These are phyloP conservation scores for Odiellus spinosus DNA, from an alignment of 2,888 invertebrate species.

Conservation along the genomic window DNA sequence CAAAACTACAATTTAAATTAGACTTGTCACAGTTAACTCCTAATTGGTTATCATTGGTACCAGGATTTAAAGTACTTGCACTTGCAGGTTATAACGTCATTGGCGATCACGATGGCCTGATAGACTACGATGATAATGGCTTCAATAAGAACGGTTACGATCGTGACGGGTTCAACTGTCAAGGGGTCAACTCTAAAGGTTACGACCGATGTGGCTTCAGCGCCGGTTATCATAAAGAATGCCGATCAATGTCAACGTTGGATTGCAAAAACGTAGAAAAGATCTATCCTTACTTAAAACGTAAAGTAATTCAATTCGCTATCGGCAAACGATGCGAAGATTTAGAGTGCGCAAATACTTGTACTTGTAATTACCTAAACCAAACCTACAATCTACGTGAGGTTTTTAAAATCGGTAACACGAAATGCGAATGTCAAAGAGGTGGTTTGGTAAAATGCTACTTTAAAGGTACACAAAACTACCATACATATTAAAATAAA, in stretches of 20 bases:
- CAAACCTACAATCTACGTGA: conserved; percentile 18
- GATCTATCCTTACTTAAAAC: conserved; percentile 7
- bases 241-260: conserved; percentile 22
- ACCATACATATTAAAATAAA: too few relatives aligned
- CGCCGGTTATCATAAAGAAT: conserved; percentile 24
- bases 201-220: conserved; percentile 23
- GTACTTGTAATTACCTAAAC: conserved; percentile 26
- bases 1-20: neutral
- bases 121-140: conserved; percentile 24
- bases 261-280: conserved; percentile 24
- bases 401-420: conserved; percentile 10
- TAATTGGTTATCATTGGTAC: neutral
- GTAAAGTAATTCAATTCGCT: conserved; percentile 23
- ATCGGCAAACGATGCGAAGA: conserved; percentile 25
- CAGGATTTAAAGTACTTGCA: too few relatives aligned
- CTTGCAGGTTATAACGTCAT: conserved; percentile 20
- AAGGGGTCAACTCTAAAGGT: conserved; percentile 25
- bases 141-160: conserved; percentile 27
- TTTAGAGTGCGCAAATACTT: conserved; percentile 22
- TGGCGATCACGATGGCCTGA: conserved; percentile 27
- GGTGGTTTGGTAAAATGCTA: neutral
- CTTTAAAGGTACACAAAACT: too few relatives aligned
- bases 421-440: conserved; percentile 11
- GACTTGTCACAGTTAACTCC: neutral
- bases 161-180: conserved; percentile 24